Evolutionary conservation across 2,113 vertebrate genomes (phyloP).

Genomic region (Sturnira hondurensis): DNA sequence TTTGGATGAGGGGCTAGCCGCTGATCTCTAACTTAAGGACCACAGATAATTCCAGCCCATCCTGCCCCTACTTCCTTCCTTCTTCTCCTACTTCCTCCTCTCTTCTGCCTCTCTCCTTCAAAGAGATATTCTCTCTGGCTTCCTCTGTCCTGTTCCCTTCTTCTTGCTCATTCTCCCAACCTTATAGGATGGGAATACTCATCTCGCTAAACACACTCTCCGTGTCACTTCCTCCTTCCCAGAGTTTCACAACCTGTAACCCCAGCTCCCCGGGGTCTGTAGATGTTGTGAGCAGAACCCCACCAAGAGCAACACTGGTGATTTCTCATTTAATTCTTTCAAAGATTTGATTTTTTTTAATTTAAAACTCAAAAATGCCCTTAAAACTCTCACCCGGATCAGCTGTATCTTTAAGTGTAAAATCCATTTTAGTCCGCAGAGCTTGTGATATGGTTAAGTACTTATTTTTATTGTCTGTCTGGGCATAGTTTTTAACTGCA

Average conservation of each 20-base stretch:
- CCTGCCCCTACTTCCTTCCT: fast-evolving
- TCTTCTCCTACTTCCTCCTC: neutral
- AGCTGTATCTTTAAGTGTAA: slow-evolving; percentile 83
- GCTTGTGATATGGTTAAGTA: slow-evolving; percentile 83
- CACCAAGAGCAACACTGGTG: slow-evolving; percentile 25
- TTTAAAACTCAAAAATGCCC: slow-evolving; percentile 73
- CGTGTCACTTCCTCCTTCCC: fast-evolving
- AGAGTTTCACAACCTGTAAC: neutral
- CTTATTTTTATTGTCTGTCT: slow-evolving; percentile 90
- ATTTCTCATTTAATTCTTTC: slow-evolving; percentile 74
- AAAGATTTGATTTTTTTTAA: slow-evolving; percentile 65
- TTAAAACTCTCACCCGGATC: slow-evolving; percentile 69
- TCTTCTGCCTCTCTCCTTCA: neutral
- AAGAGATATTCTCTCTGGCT: neutral
- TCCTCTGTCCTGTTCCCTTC: neutral
- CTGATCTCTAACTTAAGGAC: neutral
- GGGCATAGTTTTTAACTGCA: slow-evolving; percentile 86
- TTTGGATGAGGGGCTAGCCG: neutral
- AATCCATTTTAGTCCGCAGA: slow-evolving; percentile 86
- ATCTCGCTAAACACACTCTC: neutral
- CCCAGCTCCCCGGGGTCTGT: neutral
- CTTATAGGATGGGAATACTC: neutral
- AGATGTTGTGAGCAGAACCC: neutral
- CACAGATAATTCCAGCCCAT: neutral
- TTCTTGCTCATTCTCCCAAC: neutral